These are phyloP conservation scores for Thera obeliscata DNA, from an alignment of 2,888 invertebrate species.

Conservation along the genomic window DNA sequence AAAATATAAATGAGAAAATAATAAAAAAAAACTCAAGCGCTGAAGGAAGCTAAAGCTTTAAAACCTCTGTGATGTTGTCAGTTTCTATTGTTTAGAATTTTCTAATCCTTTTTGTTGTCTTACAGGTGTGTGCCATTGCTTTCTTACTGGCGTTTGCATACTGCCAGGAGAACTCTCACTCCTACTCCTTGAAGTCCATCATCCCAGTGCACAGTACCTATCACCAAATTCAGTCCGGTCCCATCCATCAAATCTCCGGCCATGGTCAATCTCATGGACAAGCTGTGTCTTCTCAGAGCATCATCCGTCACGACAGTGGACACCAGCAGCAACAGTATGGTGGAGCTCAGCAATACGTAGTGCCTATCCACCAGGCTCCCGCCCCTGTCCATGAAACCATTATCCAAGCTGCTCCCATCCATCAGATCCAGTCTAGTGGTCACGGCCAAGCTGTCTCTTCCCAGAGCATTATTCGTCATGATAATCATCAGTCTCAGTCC, in stretches of 20 bases:
- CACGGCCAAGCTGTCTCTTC: slow-evolving; percentile 56
- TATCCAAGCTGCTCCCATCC: slow-evolving; percentile 33
- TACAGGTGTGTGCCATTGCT: slow-evolving; percentile 49
- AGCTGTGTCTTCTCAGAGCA: slow-evolving; percentile 57
- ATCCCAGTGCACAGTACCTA: slow-evolving; percentile 35
- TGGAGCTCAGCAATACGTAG: slow-evolving; percentile 35
- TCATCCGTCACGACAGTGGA: slow-evolving; percentile 48
- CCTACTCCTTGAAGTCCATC: slow-evolving; percentile 52
- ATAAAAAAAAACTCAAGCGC: neutral
- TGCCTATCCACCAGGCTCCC: slow-evolving; percentile 38
- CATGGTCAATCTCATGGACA: slow-evolving; percentile 47
- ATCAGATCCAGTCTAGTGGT: slow-evolving; percentile 37
- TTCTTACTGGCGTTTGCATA: slow-evolving; percentile 47
- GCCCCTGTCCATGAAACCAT: slow-evolving; percentile 39
- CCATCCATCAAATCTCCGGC: slow-evolving; percentile 39
- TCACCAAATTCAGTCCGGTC: slow-evolving; percentile 32
- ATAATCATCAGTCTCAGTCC: slow-evolving; percentile 22
- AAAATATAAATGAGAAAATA: neutral
- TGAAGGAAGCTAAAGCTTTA: neutral
- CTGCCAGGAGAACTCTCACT: slow-evolving; percentile 56
- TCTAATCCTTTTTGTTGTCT: slow-evolving; percentile 14
- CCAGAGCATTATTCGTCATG: slow-evolving; percentile 55
- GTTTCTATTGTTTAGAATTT: neutral
- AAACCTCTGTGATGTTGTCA: neutral
- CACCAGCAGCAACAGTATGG: slow-evolving; percentile 39